Percentiles rank a stretch among this genome's conserved stretches.
These are phyloP conservation scores for Pasiphila rectangulata DNA, from an alignment of 2,888 invertebrate species.

Conservation along the genomic window DNA sequence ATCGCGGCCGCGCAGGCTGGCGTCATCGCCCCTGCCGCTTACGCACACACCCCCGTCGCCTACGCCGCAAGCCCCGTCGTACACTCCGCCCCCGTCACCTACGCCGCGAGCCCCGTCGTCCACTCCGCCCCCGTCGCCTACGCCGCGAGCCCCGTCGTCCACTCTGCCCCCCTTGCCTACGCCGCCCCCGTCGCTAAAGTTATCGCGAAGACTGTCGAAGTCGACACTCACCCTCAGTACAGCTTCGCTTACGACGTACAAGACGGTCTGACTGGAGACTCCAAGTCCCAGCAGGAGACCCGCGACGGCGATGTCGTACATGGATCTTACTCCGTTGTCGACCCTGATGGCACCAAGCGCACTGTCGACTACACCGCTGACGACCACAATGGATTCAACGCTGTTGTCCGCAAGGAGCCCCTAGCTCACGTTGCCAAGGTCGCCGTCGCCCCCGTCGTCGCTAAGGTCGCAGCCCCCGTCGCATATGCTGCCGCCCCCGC, in stretches of 20 bases:
- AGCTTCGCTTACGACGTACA: constrained; percentile 77
- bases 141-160: constrained; percentile 34
- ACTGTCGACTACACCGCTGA: constrained; percentile 77
- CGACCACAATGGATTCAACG: constrained; percentile 73
- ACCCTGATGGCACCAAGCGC: constrained; percentile 76
- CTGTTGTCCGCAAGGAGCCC: constrained; percentile 71
- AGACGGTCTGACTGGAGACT: constrained; percentile 68
- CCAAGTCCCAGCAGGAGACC: constrained; percentile 75
- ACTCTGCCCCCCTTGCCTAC: constrained; percentile 32
- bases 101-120: no score
- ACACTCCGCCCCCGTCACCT: constrained; percentile 47
- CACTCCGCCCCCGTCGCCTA: constrained; percentile 48
- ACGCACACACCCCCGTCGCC: constrained; percentile 46
- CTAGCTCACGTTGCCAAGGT: constrained; percentile 50
- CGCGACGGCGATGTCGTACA: constrained; percentile 77
- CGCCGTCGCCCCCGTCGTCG: constrained; percentile 34
- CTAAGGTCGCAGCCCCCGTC: constrained; percentile 42
- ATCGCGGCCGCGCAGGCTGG: constrained; percentile 61
- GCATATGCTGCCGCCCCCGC: constrained; percentile 47
- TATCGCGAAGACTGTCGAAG: constrained; percentile 47
- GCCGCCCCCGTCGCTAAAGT: constrained; percentile 43
- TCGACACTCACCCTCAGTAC: constrained; percentile 67
- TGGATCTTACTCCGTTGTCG: constrained; percentile 75
- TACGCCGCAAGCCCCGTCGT: no score
- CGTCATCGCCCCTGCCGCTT: constrained; percentile 50